Base-by-base conservation (phyloP, 2,113 vertebrate genomes). In the Corvus hawaiiensis region DNA sequence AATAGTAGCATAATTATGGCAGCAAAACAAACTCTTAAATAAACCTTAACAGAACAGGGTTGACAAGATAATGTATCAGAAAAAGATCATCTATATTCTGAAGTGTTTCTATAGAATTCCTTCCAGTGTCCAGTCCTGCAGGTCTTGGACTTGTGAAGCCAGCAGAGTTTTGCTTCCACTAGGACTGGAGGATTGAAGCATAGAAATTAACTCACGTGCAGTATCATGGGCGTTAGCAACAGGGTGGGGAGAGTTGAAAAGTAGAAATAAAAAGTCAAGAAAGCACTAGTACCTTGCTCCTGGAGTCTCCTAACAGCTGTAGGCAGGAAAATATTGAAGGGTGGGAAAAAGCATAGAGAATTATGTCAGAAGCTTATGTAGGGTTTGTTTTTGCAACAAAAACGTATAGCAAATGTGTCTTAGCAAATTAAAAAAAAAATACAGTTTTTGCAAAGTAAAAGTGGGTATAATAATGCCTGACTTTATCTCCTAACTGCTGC, bases 301-400 rank as follows among this genome's bases (percentile, higher is more conserved):
- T 99, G 99, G 99, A 99, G 99, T 99, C 99, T 99, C 99, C 99
- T 98, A 99, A 99, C 76, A 99, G 99, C 99, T 99, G 99, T 98
- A 98, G 98, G 97, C 98, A 98, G 97, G 98, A 97, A 98, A 98
- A 99, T 97, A 98, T 98, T 98, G 98, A 98, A 98, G 97, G 98
- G 96, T 97, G 97, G 98, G 97, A 98, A 98, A 99, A 98, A 99
- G 98, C 98, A 99, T 98, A 98, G 98, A 99, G 96, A 98, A 97
- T 98, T 97, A 98, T 94, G 98, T 99, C 98, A 98, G 98, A 98
- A 98, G 97, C 96, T 93, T 96, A 98, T 98, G 98, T 91, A 97
- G 98, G 98, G 97, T 96, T 92, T 97, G 95, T 93, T 97, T 97
- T 97, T 89, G 98, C 98, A 98, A 98, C 97, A 98, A 98, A 98